A percentile compares a stretch with the other conserved stretches of the same genome.
phyloP scores from a whole-genome alignment of 2,113 vertebrate species.

The Mus musculus region DNA sequence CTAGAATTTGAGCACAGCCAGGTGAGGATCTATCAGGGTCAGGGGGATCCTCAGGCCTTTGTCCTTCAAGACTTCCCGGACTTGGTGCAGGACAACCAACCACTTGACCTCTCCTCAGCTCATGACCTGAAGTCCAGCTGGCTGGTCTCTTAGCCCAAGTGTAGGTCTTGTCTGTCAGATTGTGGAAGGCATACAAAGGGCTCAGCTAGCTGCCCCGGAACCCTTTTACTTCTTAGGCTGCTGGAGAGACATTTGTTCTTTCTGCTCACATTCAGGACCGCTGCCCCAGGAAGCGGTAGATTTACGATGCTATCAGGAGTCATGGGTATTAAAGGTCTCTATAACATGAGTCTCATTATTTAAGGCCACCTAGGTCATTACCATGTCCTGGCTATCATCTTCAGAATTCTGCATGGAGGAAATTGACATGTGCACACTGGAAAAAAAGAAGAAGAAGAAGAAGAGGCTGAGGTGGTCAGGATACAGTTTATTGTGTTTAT shows the following conservation, averaged over 20 bases:
- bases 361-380: neutral
- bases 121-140: neutral
- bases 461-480: conserved; percentile 33
- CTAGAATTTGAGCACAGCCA: neutral
- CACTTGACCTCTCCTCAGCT: neutral
- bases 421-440: neutral
- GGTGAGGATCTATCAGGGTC: neutral
- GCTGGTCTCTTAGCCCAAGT: neutral
- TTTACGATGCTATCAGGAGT: neutral
- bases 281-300: neutral
- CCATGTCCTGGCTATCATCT: neutral
- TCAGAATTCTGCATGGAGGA: neutral
- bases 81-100: neutral
- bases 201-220: neutral
- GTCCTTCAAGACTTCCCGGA: neutral
- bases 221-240: neutral
- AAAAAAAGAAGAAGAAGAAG: neutral
- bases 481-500: conserved; percentile 75
- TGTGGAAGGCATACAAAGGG: neutral
- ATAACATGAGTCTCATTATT: neutral
- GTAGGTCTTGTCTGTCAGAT: neutral
- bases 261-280: neutral
- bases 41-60: neutral
- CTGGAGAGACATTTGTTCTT: neutral
- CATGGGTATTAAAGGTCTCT: neutral